Evolutionary conservation across 2,797 vertebrate species (phyloP).

Genomic region (Octomys mimax): DNA sequence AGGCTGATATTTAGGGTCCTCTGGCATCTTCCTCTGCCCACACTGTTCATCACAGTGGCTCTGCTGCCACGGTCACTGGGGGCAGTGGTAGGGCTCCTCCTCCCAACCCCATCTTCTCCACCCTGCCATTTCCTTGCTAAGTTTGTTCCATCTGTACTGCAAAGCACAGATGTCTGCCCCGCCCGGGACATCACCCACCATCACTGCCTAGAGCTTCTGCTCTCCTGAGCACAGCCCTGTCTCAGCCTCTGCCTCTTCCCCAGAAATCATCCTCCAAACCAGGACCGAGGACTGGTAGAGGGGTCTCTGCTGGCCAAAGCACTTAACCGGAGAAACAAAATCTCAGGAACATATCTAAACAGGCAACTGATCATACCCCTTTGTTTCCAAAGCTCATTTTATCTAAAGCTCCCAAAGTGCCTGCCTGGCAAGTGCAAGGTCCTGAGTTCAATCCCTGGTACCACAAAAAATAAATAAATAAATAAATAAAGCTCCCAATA

Average conservation of each 20-base stretch:
- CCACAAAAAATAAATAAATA: too few relatives aligned
- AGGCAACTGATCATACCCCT: not conserved
- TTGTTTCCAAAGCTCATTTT: not conserved
- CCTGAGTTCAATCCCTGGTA: too few relatives aligned
- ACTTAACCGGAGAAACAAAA: not conserved
- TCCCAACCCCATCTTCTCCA: not conserved
- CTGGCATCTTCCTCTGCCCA: constrained; percentile 32
- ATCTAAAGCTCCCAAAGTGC: not conserved
- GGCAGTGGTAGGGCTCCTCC: not conserved
- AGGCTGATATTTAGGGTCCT: constrained; percentile 13
- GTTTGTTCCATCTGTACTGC: not conserved
- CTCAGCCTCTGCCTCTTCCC: not conserved
- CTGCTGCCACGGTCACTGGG: not conserved
- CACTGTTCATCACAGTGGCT: constrained; percentile 23
- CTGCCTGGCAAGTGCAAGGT: too few relatives aligned
- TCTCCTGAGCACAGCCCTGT: not conserved
- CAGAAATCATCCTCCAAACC: not conserved
- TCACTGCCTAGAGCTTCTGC: not conserved
- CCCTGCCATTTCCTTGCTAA: constrained; percentile 12
- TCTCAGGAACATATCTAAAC: not conserved
- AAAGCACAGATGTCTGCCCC: not conserved
- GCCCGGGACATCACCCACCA: not conserved
- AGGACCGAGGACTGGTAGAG: not conserved
- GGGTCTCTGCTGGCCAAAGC: not conserved
- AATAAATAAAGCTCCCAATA: not conserved